Base-by-base conservation (phyloP, 2,113 vertebrate species). In the Scortum barcoo region DNA sequence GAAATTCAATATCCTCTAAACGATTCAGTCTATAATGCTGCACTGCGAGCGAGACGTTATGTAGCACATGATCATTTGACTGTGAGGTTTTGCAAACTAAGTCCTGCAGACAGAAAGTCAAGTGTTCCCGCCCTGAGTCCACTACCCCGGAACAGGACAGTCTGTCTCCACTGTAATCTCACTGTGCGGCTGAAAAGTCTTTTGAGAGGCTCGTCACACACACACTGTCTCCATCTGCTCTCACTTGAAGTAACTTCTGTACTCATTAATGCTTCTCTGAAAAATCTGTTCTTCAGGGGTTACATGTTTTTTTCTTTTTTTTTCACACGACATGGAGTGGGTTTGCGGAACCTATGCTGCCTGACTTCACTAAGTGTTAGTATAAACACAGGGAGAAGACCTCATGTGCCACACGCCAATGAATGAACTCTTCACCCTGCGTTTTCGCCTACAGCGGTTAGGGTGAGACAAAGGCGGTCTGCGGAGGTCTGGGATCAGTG, bases 31-130 rank as follows among this genome's bases (percentile, higher is more conserved):
- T 63, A 19, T 44, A 28, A 16, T 3, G 24, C 56, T 2, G 30
- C 1, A 1, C 19, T 58, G 24, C 20, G 2, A 69, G 22, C 53
- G 68, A 36, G 30, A 58, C 17, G 53, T 75, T 11, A 58, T 30
- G 56, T 26, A 48, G 42, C 57, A 20, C 9, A 26, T n/a, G 67
- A 70, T 30, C 26, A 1, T 76, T 58, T 73, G 73, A 77, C 36
- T 54, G 44, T 79, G 54, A 69, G 60, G 66, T 81, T 88, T 61
- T 50, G 50, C 79, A 85, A 91, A 78, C 67, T 20, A 53, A 72
- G 57, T 46, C 73, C 67, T 66, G 51, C 26, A 66, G 40, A 38
- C 33, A 36, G 48, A 73, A 54, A 68, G 72, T 80, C 63, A 82
- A 86, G 70, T 68, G 56, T 71, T 71, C 62, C 73, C 69, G 66